Evolutionary conservation across 1,140 invertebrate species (phyloP).

Genomic region (Lethocerus indicus): DNA sequence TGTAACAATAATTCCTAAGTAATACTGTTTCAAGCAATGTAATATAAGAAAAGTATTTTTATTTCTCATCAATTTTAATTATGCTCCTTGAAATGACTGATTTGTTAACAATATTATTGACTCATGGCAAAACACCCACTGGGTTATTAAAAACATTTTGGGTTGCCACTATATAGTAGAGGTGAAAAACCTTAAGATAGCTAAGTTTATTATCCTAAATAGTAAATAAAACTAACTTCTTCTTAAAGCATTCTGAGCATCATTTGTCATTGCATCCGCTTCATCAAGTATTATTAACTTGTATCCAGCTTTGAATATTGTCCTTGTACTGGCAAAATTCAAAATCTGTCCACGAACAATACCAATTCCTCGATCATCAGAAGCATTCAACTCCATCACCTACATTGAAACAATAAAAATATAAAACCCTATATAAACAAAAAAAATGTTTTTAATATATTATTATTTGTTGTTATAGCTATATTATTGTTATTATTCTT

Average conservation of each 20-base stretch:
- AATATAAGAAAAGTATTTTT: not conserved
- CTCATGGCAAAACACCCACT: not conserved
- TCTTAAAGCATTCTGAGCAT: conserved; percentile 96
- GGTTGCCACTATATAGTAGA: conserved; percentile 4
- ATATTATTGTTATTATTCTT: conserved; percentile 1
- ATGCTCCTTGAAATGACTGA: no score
- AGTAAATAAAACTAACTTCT: conserved; percentile 53
- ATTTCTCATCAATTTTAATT: not conserved
- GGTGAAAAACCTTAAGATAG: conserved; percentile 1
- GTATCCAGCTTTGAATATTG: conserved; percentile 83
- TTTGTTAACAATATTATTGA: not conserved
- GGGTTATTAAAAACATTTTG: not conserved
- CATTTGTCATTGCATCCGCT: conserved; percentile 99
- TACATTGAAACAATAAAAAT: not conserved
- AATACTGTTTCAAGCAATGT: not conserved
- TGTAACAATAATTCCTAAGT: no score
- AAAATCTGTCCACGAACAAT: conserved; percentile 90
- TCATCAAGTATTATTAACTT: conserved; percentile 98
- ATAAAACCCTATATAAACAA: not conserved
- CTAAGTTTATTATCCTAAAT: conserved; percentile 1
- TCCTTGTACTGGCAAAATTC: conserved; percentile 96
- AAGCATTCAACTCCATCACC: conserved; percentile 67
- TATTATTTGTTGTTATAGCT: conserved; percentile 1
- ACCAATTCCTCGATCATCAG: conserved; percentile 95
- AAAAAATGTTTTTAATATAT: conserved; percentile 3